A percentile compares a stretch with the other conserved stretches of the same genome.
These are phyloP conservation scores for Electrophaes corylata DNA, from an alignment of 2,888 invertebrate species.

Conservation along the genomic window DNA sequence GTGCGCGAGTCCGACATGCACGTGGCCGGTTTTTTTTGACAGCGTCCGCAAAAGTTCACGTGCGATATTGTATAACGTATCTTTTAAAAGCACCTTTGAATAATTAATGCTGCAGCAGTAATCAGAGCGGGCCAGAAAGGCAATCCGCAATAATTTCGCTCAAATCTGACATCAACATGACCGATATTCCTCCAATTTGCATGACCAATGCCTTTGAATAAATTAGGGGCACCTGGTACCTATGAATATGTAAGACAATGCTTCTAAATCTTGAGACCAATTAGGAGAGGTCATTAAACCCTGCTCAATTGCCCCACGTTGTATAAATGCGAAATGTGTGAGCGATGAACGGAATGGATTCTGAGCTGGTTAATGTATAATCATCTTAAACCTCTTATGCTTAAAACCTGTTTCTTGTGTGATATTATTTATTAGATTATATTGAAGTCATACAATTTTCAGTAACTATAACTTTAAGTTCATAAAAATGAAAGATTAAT, in stretches of 20 bases:
- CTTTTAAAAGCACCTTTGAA: neutral
- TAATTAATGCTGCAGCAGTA: slow-evolving; percentile 27
- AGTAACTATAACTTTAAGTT: too few relatives aligned
- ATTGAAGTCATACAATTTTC: neutral
- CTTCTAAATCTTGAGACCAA: slow-evolving; percentile 81
- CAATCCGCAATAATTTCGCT: slow-evolving; percentile 79
- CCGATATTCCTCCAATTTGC: slow-evolving; percentile 83
- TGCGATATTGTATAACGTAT: neutral
- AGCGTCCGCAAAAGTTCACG: too few relatives aligned
- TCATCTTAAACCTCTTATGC: too few relatives aligned
- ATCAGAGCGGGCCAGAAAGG: slow-evolving; percentile 55
- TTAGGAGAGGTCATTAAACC: slow-evolving; percentile 78
- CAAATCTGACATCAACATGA: slow-evolving; percentile 82
- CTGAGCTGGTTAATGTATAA: slow-evolving; percentile 14
- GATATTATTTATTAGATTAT: neutral
- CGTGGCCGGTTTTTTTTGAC: too few relatives aligned
- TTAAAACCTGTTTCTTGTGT: neutral
- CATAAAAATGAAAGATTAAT: too few relatives aligned
- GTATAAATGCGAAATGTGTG: slow-evolving; percentile 55
- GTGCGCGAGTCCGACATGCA: too few relatives aligned
- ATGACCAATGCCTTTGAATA: slow-evolving; percentile 81
- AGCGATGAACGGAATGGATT: slow-evolving; percentile 24
- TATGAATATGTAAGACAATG: slow-evolving; percentile 84
- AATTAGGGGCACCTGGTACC: slow-evolving; percentile 76
- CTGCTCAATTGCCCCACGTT: slow-evolving; percentile 70